A percentile compares a stretch with the other conserved stretches of the same genome.
These are phyloP conservation scores for Tyria jacobaeae DNA, from an alignment of 2,888 invertebrate species.

Conservation along the genomic window DNA sequence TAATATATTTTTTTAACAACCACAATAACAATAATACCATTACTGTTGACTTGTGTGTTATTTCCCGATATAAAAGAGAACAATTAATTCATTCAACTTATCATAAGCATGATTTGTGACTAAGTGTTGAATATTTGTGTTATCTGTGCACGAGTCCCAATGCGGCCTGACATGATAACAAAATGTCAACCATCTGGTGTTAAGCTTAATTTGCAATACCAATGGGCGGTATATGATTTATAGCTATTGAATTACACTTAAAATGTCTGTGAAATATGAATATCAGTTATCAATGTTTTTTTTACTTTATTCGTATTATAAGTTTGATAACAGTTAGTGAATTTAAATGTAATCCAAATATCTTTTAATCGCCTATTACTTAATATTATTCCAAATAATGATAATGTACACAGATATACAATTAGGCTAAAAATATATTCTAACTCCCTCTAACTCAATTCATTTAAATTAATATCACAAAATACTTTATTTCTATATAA, in stretches of 20 bases:
- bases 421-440: too few species aligned
- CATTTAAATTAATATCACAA: too few species aligned
- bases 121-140: slow-evolving; percentile 28
- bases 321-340: background rate
- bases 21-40: background rate
- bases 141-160: slow-evolving; percentile 36
- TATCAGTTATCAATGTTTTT: background rate
- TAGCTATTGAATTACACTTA: slow-evolving; percentile 25
- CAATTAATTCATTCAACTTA: slow-evolving; percentile 30
- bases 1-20: background rate
- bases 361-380: too few species aligned
- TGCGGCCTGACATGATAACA: slow-evolving; percentile 21
- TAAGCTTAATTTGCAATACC: slow-evolving; percentile 23
- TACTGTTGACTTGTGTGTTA: too few species aligned
- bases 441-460: too few species aligned
- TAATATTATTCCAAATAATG: too few species aligned
- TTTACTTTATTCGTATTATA: background rate
- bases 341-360: too few species aligned
- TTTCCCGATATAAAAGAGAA: slow-evolving; percentile 34
- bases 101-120: slow-evolving; percentile 43
- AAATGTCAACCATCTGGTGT: slow-evolving; percentile 46
- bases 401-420: too few species aligned
- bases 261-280: background rate
- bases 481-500: too few species aligned
- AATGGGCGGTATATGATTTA: slow-evolving; percentile 20